A percentile compares a stretch with the other conserved stretches of the same genome.
Evolutionary conservation across 2,888 invertebrate genomes (phyloP).

Genomic region (Pyrgus malvae): DNA sequence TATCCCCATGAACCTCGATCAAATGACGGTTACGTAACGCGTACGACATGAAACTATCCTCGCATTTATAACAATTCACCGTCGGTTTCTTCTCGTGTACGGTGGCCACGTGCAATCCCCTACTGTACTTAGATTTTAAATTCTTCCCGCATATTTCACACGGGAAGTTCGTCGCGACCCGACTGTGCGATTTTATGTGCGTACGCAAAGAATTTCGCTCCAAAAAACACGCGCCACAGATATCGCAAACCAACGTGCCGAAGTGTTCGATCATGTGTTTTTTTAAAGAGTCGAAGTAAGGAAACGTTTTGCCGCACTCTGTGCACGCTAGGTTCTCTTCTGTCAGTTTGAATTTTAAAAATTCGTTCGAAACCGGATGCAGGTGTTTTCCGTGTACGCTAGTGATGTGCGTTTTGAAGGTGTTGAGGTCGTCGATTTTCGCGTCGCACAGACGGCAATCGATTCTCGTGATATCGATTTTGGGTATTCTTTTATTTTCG

Average conservation of each 20-base stretch:
- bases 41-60: slow-evolving; percentile 62
- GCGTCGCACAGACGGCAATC: slow-evolving; percentile 63
- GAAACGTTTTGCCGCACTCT: slow-evolving; percentile 60
- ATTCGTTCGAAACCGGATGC: slow-evolving; percentile 58
- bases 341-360: slow-evolving; percentile 60
- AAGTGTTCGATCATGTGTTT: slow-evolving; percentile 71
- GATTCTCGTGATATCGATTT: slow-evolving; percentile 68
- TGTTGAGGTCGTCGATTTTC: slow-evolving; percentile 58
- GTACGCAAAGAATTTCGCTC: slow-evolving; percentile 68
- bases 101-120: slow-evolving; percentile 61
- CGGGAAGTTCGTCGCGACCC: slow-evolving; percentile 67
- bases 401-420: slow-evolving; percentile 55
- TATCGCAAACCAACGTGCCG: slow-evolving; percentile 64
- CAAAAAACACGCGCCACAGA: slow-evolving; percentile 71
- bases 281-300: slow-evolving; percentile 62
- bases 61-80: slow-evolving; percentile 68
- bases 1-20: slow-evolving; percentile 67
- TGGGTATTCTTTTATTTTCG: slow-evolving; percentile 64
- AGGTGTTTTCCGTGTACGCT: slow-evolving; percentile 47
- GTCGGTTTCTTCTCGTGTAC: slow-evolving; percentile 69
- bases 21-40: slow-evolving; percentile 62
- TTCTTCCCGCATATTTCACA: slow-evolving; percentile 76
- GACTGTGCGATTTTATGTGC: slow-evolving; percentile 67
- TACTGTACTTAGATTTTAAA: slow-evolving; percentile 65
- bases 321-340: slow-evolving; percentile 59